Percentiles rank a stretch among this genome's conserved stretches.
These are phyloP conservation scores for Heteromyza rotundicornis DNA, from an alignment of 2,888 invertebrate genomes.

Conservation along the genomic window DNA sequence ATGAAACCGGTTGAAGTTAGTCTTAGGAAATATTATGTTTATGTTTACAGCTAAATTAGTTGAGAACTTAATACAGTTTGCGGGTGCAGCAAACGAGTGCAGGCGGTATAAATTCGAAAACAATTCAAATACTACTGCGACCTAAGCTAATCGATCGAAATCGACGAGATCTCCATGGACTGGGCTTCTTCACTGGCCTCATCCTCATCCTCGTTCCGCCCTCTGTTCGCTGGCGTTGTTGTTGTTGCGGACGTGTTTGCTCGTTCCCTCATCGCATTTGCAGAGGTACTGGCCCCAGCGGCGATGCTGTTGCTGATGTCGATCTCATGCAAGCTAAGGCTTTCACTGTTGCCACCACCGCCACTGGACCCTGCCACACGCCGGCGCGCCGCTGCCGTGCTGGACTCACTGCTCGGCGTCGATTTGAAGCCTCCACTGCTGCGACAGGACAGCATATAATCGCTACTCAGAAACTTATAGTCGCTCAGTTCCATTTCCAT, in stretches of 20 bases:
- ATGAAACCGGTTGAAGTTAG: conserved; percentile 16
- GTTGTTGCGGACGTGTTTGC: conserved; percentile 22
- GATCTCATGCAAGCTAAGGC: no score
- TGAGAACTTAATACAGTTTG: no score
- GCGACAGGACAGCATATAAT: conserved; percentile 21
- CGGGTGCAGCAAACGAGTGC: no score
- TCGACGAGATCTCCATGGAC: conserved; percentile 58
- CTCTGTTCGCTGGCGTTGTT: neutral
- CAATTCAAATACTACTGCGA: no score
- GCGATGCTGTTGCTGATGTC: conserved; percentile 16
- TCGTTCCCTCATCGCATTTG: neutral
- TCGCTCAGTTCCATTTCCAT: conserved; percentile 55
- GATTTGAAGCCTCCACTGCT: conserved; percentile 13
- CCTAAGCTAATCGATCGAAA: conserved; percentile 54
- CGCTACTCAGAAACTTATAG: conserved; percentile 33
- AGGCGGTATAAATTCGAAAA: no score
- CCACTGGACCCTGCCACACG: conserved; percentile 9
- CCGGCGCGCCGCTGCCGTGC: neutral
- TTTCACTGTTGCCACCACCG: conserved; percentile 35
- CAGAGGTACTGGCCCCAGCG: conserved; percentile 13
- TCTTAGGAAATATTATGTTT: conserved; percentile 17
- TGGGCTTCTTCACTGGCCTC: conserved; percentile 38
- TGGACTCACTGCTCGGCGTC: conserved; percentile 15
- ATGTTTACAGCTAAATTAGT: neutral
- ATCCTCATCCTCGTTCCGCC: conserved; percentile 32